These are phyloP conservation scores for Uloborus diversus DNA, from an alignment of 1,140 invertebrate species.

Conservation along the genomic window DNA sequence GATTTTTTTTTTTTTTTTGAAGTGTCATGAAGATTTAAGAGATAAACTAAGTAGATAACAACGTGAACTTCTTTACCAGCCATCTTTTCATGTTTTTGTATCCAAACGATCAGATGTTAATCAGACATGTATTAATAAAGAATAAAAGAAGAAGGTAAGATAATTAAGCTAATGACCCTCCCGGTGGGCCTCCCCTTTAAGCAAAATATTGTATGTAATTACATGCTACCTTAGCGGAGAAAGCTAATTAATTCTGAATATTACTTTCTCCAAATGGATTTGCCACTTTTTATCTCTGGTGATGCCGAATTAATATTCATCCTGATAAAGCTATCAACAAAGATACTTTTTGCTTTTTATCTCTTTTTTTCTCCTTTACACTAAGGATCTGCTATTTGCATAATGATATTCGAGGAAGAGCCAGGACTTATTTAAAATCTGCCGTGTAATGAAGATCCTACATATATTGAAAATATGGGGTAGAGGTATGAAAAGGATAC, in stretches of 20 bases:
- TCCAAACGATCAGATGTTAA: slow-evolving; percentile 16
- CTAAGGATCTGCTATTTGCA: background rate
- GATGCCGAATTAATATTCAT: slow-evolving; percentile 28
- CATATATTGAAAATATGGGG: no score
- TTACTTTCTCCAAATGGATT: slow-evolving; percentile 6
- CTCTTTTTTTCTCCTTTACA: background rate
- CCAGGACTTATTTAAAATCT: background rate
- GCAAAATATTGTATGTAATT: slow-evolving; percentile 15
- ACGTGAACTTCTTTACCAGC: no score
- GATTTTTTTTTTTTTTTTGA: no score
- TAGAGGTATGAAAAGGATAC: no score
- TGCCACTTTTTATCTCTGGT: background rate
- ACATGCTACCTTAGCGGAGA: slow-evolving; percentile 11
- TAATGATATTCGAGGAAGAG: background rate
- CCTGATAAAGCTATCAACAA: background rate
- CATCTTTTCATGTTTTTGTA: no score
- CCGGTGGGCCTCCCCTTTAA: background rate
- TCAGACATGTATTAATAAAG: slow-evolving; percentile 1
- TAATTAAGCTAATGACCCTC: slow-evolving; percentile 19
- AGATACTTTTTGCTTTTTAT: slow-evolving; percentile 2
- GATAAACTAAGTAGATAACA: no score
- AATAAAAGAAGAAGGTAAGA: no score
- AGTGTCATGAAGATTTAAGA: no score
- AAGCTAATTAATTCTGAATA: slow-evolving; percentile 37
- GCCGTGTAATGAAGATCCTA: no score